phyloP scores from a whole-genome alignment of 2,888 invertebrate species.

The Trypoxylon attenuatum region DNA sequence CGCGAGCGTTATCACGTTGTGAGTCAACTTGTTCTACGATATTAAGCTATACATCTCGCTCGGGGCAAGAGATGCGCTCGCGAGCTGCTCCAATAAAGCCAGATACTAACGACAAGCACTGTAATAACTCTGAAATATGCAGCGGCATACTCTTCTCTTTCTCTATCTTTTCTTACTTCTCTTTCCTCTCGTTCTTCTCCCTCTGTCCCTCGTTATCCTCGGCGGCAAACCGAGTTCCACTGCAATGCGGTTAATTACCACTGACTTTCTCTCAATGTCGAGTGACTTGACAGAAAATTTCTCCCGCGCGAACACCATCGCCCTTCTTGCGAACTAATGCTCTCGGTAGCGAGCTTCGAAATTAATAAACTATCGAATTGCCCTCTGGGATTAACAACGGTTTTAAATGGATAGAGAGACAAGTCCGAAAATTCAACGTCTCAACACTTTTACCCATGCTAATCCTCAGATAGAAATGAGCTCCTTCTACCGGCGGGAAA shows the following conservation, averaged over 20 bases:
- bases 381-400: too few species aligned
- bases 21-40: conserved; percentile 21
- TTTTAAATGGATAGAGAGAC: too few species aligned
- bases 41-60: conserved; percentile 6
- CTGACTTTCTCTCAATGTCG: background rate
- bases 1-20: too few species aligned
- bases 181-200: background rate
- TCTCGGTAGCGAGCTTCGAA: too few species aligned
- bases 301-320: too few species aligned
- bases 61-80: background rate
- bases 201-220: background rate
- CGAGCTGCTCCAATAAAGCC: background rate
- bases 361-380: too few species aligned
- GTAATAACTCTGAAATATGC: background rate
- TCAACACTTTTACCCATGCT: too few species aligned
- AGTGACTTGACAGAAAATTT: too few species aligned
- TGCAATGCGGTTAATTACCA: background rate
- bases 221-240: background rate
- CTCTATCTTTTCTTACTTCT: background rate
- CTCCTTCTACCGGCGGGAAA: too few species aligned
- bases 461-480: too few species aligned
- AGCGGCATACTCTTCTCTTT: conserved; percentile 1
- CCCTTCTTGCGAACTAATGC: too few species aligned
- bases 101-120: background rate
- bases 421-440: too few species aligned